phyloP scores from a whole-genome alignment of 2,113 vertebrate genomes.

The Hyaena hyaena region DNA sequence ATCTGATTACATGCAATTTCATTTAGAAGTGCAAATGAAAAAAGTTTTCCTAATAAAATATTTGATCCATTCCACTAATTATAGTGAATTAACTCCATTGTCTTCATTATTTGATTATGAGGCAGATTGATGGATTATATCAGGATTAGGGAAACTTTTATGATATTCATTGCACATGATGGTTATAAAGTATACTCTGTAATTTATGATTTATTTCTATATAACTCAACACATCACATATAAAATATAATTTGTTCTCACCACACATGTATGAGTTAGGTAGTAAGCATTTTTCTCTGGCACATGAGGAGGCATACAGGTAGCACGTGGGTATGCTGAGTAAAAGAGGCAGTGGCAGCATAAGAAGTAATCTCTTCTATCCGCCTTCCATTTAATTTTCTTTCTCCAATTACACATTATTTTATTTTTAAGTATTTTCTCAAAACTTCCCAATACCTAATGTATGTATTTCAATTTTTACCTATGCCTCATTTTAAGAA shows the following conservation, averaged over 20 bases:
- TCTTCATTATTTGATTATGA: slow-evolving; percentile 2
- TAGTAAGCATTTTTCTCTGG: background rate
- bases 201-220: background rate
- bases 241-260: background rate
- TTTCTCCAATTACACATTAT: background rate
- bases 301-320: background rate
- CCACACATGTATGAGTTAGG: background rate
- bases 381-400: background rate
- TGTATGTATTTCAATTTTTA: background rate
- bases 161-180: background rate
- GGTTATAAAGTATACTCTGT: background rate
- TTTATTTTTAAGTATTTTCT: slow-evolving; percentile 1
- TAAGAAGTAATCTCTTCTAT: background rate
- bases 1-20: background rate
- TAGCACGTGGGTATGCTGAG: background rate
- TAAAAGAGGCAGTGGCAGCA: background rate
- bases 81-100: background rate
- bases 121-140: background rate
- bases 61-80: background rate
- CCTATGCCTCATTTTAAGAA: background rate
- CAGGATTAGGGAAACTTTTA: background rate
- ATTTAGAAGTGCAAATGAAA: background rate
- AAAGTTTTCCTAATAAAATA: background rate
- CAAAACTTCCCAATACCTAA: background rate
- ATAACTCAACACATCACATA: background rate